These are phyloP conservation scores for Anaspis maculata DNA, from an alignment of 2,888 invertebrate genomes.

Conservation along the genomic window DNA sequence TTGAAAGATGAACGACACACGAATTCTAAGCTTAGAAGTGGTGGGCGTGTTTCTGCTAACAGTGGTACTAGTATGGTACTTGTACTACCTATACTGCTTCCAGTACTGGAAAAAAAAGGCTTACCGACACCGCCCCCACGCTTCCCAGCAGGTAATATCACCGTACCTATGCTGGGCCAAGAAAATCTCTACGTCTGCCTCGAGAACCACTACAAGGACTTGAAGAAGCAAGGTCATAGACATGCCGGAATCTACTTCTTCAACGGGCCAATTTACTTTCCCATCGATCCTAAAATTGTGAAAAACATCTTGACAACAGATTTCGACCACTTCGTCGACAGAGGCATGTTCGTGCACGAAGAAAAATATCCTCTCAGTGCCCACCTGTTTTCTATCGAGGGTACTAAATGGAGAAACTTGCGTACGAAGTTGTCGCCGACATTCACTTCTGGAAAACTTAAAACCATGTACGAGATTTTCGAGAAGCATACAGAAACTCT, in stretches of 20 bases:
- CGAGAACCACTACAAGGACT: slow-evolving; percentile 11
- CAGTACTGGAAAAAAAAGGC: slow-evolving; percentile 9
- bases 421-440: slow-evolving; percentile 7
- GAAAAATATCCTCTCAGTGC: slow-evolving; percentile 7
- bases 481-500: slow-evolving; percentile 4
- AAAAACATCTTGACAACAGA: slow-evolving; percentile 25
- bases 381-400: slow-evolving; percentile 11
- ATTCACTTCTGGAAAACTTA: slow-evolving; percentile 12
- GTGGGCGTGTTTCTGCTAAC: neutral
- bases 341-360: slow-evolving; percentile 9
- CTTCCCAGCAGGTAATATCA: slow-evolving; percentile 8
- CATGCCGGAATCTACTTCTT: slow-evolving; percentile 18
- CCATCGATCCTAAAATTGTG: slow-evolving; percentile 25
- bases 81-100: slow-evolving; percentile 9
- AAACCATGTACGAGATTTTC: slow-evolving; percentile 10
- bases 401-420: slow-evolving; percentile 8
- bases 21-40: neutral
- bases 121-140: slow-evolving; percentile 4
- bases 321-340: slow-evolving; percentile 22
- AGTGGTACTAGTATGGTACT: slow-evolving; percentile 1
- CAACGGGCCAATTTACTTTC: slow-evolving; percentile 18
- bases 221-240: slow-evolving; percentile 13
- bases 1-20: neutral
- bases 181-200: slow-evolving; percentile 5
- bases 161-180: slow-evolving; percentile 3